Percentiles rank a stretch among this genome's conserved stretches.
Evolutionary conservation across 2,113 vertebrate genomes (phyloP).

Genomic region (Cyanoramphus novaezelandiae): DNA sequence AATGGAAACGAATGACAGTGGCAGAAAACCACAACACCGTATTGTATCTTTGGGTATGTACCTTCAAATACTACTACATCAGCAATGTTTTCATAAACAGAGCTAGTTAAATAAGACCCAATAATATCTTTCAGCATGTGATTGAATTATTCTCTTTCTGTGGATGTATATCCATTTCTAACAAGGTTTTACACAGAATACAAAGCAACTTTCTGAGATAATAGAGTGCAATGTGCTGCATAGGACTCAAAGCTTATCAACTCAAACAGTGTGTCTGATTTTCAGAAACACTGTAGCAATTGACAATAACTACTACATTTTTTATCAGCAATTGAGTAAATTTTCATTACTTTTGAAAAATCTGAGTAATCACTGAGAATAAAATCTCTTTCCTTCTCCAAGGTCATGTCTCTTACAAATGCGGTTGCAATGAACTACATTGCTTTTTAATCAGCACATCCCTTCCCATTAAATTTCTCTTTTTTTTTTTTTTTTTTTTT

Average conservation of each 20-base stretch:
- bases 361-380: background rate
- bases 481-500: background rate
- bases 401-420: background rate
- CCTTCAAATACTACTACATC: background rate
- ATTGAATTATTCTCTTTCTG: background rate
- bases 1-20: background rate
- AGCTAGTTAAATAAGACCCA: background rate
- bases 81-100: background rate
- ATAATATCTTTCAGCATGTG: background rate
- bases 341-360: background rate
- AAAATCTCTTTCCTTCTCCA: background rate
- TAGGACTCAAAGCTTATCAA: background rate
- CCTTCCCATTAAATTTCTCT: background rate
- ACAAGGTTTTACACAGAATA: background rate
- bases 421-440: background rate
- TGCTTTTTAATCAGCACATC: background rate
- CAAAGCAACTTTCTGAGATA: background rate
- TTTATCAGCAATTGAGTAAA: background rate
- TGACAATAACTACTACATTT: background rate
- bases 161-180: background rate
- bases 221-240: background rate
- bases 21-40: background rate
- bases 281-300: background rate
- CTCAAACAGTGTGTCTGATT: background rate
- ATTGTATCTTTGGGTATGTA: background rate